Percentiles rank a stretch among this genome's conserved stretches.
These are phyloP conservation scores for Neopipo cinnamomea DNA, from an alignment of 2,113 vertebrate genomes.

Conservation along the genomic window DNA sequence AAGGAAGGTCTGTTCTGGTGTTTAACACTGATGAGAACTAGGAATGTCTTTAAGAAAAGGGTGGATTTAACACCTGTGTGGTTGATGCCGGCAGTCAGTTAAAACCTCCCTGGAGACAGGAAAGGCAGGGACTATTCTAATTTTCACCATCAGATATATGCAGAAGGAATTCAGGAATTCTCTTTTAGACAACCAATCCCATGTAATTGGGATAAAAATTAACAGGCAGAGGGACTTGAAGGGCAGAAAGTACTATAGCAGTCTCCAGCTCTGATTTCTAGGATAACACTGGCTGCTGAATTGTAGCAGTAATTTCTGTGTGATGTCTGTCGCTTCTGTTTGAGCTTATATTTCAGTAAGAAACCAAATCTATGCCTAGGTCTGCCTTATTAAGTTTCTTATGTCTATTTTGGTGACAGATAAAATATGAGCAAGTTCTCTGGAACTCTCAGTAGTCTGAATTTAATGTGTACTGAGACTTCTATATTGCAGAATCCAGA, in stretches of 20 bases:
- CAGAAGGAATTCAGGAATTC: background rate
- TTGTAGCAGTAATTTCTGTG: background rate
- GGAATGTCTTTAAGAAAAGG: background rate
- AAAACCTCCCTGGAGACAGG: background rate
- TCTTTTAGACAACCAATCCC: background rate
- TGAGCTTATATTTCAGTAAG: background rate
- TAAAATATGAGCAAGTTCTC: background rate
- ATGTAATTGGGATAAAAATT: slow-evolving; percentile 17
- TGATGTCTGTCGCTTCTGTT: background rate
- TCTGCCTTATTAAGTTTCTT: background rate
- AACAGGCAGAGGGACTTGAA: background rate
- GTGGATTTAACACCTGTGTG: background rate
- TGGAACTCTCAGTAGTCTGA: background rate
- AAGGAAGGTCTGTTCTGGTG: background rate
- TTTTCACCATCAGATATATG: background rate
- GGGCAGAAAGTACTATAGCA: background rate
- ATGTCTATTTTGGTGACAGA: background rate
- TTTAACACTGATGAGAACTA: background rate
- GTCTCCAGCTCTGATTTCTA: slow-evolving; percentile 13
- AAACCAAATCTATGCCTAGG: background rate
- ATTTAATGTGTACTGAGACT: background rate
- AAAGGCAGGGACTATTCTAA: background rate
- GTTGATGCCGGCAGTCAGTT: background rate
- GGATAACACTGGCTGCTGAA: background rate
- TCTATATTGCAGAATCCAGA: background rate